Base-by-base conservation (phyloP, 2,113 vertebrate species). In the Indri indri region DNA sequence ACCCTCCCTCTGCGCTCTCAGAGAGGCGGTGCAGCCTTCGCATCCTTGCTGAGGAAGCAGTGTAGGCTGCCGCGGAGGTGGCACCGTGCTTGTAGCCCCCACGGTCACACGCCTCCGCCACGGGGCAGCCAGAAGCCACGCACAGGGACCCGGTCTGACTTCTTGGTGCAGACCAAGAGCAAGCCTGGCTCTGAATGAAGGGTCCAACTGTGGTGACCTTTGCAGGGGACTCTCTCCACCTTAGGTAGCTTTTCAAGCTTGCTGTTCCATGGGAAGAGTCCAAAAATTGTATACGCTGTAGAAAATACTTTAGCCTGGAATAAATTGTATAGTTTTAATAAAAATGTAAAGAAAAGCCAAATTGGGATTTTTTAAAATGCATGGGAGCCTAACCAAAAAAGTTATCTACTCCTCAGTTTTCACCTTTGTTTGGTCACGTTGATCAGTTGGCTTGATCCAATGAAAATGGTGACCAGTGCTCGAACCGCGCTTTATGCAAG, bases 291-390 rank as follows among this genome's bases (percentile, higher is more conserved):
- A 3, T 70, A 70, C 45, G 76, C 68, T 88, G 17, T 52, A 89
- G 88, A 93, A 71, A 94, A n/a, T 17, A 40, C 52, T 54, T 74
- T 50, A 32, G 47, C 59, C 73, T 90, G 18, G 54, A 57, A 68
- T 91, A 54, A 87, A 97, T 77, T 8, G 12, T 37, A 65, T 40
- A 54, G 12, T 68, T 87, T 70, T 76, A 8, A 54, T 83, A 30
- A 77, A 87, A 91, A 93, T 65, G 61, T 88, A 74, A 93, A 83
- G 68, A 63, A 86, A 82, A 74, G n/a, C 5, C 22, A 95, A 95
- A 77, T n/a, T 50, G 14, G 25, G 52, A 40, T 83, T 66, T 87
- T 83, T 83, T 71, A 79, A 91, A 93, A 54, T 77, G 16, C 20
- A 20, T 57, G 9, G 84, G 11, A 61, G 14, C 10, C 70, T 37